Percentiles rank a stretch among this genome's conserved stretches.
These are phyloP conservation scores for Drosophila pseudoananassae DNA, from an alignment of 1,140 invertebrate species.

Conservation along the genomic window DNA sequence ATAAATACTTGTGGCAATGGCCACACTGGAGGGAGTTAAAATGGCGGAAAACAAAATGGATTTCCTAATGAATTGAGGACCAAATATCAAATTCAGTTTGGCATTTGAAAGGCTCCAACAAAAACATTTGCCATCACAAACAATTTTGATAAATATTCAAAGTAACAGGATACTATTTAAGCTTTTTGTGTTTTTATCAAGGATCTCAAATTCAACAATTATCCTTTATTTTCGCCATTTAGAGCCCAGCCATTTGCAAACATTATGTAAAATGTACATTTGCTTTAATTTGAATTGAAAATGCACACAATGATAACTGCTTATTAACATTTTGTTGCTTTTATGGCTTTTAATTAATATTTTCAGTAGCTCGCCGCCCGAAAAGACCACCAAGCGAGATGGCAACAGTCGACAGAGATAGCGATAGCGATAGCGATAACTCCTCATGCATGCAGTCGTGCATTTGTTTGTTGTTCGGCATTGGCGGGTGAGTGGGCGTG, in stretches of 20 bases:
- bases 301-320: constrained; percentile 27
- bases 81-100: background rate
- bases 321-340: constrained; percentile 52
- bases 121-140: too few species aligned
- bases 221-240: background rate
- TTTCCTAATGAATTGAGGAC: constrained; percentile 8
- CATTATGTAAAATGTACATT: constrained; percentile 23
- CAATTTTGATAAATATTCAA: background rate
- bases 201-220: background rate
- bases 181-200: too few species aligned
- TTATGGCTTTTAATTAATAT: constrained; percentile 55
- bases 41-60: constrained; percentile 17
- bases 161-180: background rate
- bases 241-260: constrained; percentile 38
- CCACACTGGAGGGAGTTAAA: constrained; percentile 10
- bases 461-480: constrained; percentile 18
- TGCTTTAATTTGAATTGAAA: constrained; percentile 20
- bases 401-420: constrained; percentile 22
- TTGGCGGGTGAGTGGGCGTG: constrained; percentile 37
- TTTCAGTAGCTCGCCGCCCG: constrained; percentile 45
- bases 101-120: too few species aligned
- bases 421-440: constrained; percentile 23
- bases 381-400: constrained; percentile 39
- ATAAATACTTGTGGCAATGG: constrained; percentile 7
- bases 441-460: constrained; percentile 39